phyloP scores from a whole-genome alignment of 2,113 vertebrate genomes.

The Myiozetetes cayanensis region DNA sequence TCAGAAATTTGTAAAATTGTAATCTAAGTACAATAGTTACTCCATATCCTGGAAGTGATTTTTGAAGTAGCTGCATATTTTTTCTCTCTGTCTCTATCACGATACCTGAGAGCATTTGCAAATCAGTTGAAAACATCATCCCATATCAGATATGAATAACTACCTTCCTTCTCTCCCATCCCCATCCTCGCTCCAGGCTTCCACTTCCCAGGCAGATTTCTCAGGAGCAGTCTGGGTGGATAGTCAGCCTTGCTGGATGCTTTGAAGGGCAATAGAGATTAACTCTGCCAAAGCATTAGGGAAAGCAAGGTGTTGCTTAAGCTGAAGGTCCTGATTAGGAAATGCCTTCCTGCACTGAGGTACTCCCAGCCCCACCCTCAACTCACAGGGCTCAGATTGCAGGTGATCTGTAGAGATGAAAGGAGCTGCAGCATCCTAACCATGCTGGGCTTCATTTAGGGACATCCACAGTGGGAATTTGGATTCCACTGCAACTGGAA shows the following conservation, averaged over 20 bases:
- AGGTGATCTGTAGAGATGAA: slow-evolving; percentile 39
- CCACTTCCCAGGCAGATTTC: slow-evolving; percentile 12
- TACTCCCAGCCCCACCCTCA: background rate
- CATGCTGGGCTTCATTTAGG: background rate
- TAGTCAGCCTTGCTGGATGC: background rate
- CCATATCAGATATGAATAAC: slow-evolving; percentile 47
- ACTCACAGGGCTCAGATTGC: background rate
- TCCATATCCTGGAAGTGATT: slow-evolving; percentile 16
- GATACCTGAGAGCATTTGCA: slow-evolving; percentile 11
- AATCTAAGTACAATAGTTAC: background rate
- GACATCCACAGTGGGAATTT: background rate
- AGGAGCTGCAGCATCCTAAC: slow-evolving; percentile 27
- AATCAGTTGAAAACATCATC: slow-evolving; percentile 8
- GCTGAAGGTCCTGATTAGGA: slow-evolving; percentile 34
- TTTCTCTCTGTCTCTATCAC: background rate
- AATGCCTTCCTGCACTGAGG: background rate
- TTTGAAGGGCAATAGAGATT: slow-evolving; percentile 26
- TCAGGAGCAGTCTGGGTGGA: background rate
- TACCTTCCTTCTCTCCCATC: background rate
- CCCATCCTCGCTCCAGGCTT: background rate
- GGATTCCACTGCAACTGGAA: slow-evolving; percentile 5
- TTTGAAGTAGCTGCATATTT: background rate
- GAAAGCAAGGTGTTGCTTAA: slow-evolving; percentile 36
- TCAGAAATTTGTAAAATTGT: background rate
- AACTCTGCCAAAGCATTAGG: slow-evolving; percentile 32